Conservation (phyloP, 2,113 vertebrate genomes). For the Xiphophorus maculatus region DNA sequence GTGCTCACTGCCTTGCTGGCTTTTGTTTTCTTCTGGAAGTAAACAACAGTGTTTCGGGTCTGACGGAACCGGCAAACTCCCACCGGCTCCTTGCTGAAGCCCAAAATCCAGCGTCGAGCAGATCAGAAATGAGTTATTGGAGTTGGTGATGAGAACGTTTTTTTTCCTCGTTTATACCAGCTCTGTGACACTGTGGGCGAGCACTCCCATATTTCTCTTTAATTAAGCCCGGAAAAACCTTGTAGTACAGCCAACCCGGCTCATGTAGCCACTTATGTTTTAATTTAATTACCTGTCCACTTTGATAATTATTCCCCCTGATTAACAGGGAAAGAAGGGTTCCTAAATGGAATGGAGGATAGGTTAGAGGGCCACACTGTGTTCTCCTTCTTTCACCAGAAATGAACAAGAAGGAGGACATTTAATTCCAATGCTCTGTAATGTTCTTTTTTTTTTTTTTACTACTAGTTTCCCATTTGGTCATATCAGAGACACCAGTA, state of each 20-base stretch:
- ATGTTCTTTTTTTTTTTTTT: conserved; percentile 8
- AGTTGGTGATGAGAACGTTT: conserved; percentile 52
- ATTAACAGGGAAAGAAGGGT: conserved; percentile 80
- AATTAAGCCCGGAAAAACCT: conserved; percentile 79
- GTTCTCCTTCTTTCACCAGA: conserved; percentile 52
- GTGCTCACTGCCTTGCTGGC: conserved; percentile 26
- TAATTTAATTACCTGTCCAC: conserved; percentile 86
- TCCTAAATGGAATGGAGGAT: conserved; percentile 72
- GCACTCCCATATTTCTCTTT: conserved; percentile 80
- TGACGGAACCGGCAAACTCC: not conserved
- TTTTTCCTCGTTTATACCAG: conserved; percentile 57
- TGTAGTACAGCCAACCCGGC: conserved; percentile 79
- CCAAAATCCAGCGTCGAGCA: conserved; percentile 24
- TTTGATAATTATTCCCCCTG: conserved; percentile 85
- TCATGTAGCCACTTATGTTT: conserved; percentile 84
- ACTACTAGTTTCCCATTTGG: conserved; percentile 25
- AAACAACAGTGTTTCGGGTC: conserved; percentile 32
- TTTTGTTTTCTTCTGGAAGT: conserved; percentile 56
- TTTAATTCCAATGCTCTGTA: conserved; percentile 35
- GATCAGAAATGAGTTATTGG: conserved; percentile 61
- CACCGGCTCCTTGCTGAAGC: conserved; percentile 2
- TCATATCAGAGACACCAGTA: not conserved
- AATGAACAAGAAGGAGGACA: conserved; percentile 45
- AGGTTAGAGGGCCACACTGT: conserved; percentile 66
- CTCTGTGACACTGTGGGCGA: conserved; percentile 74